Conservation (phyloP, 2,797 vertebrate species). For the Dermochelys coriacea region DNA sequence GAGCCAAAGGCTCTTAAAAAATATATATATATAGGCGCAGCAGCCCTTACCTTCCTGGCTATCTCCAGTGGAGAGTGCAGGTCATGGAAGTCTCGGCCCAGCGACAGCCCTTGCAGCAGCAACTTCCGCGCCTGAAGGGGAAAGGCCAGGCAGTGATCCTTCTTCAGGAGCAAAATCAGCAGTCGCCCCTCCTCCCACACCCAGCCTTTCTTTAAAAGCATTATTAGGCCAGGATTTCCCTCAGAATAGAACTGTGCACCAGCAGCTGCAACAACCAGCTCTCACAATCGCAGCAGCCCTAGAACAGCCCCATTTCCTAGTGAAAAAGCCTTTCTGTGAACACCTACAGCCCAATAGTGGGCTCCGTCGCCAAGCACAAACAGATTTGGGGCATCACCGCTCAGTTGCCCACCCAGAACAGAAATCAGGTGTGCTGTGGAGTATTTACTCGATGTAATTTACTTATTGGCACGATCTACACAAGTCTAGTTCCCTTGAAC, state of each 20-base stretch:
- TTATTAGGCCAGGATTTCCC: not conserved
- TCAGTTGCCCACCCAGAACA: too few relatives aligned
- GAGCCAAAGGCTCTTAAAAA: constrained; percentile 30
- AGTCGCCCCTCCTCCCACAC: not conserved
- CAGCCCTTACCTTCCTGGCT: constrained; percentile 8
- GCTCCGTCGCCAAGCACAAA: constrained; percentile 40
- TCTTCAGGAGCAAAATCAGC: not conserved
- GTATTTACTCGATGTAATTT: too few relatives aligned
- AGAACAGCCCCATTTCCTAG: constrained; percentile 3
- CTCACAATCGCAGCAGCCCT: constrained; percentile 9
- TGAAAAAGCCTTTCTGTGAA: constrained; percentile 52
- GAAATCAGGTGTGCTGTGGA: too few relatives aligned
- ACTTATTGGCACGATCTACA: too few relatives aligned
- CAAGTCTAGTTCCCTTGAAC: too few relatives aligned
- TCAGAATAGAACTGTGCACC: not conserved
- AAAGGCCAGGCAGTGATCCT: not conserved
- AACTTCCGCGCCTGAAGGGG: not conserved
- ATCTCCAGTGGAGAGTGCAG: not conserved
- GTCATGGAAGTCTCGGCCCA: not conserved
- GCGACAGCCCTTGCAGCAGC: rapidly evolving
- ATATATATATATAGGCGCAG: constrained; percentile 6
- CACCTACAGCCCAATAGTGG: constrained; percentile 30
- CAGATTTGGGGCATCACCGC: constrained; percentile 16
- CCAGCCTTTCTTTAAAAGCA: too few relatives aligned
- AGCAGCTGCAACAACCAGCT: constrained; percentile 6